Base-by-base conservation (phyloP, 2,888 invertebrate species). In the Embidobia sp. region DNA sequence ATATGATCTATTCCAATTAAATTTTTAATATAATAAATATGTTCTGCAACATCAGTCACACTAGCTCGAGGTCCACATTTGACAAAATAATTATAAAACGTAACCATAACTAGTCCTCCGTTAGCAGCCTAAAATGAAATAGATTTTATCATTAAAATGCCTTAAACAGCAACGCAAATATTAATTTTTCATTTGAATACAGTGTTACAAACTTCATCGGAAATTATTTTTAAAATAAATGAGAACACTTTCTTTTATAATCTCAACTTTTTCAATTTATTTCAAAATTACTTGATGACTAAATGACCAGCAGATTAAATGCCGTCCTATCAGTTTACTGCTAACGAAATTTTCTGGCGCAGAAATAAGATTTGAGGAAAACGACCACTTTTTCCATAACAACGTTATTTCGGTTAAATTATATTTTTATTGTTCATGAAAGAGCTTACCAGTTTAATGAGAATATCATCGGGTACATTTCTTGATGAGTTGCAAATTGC, bases 21-120 rank as follows among this genome's bases (percentile, higher is more conserved):
- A 77, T 91, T 90, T 84, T 92, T 92, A 83, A 93, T 92, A 85
- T 92, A 92, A 85, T 92, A 92, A 86, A 93, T 92, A 84, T 93
- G 93, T 77, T 92, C 92, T 90, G 91, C 89, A 33, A 97, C 97
- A 88, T 97, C 95, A 81, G 93, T 92, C 76, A 96, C 92, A 4
- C 94, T 94, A 11, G 96, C 95, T 82, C 93, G 92, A 76, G 94
- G 94, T 79, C 94, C 94, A 88, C 97, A 97, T 78, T 95, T 94
- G 83, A 97, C 94, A 89, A 96, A 94, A 88, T 94, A 94, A 57
- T 95, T 94, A 90, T 96, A 97, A 90, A 97, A 97, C 90, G 96
- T 97, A 80, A 97, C 95, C 97, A 97, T 97, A 73, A 97, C 95
- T 37, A 97, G 92, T 46, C 97, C 97, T 31, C 95, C 95, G 89